These are phyloP conservation scores for Eulemur coronatus DNA, from an alignment of 2,797 vertebrate species.

Conservation along the genomic window DNA sequence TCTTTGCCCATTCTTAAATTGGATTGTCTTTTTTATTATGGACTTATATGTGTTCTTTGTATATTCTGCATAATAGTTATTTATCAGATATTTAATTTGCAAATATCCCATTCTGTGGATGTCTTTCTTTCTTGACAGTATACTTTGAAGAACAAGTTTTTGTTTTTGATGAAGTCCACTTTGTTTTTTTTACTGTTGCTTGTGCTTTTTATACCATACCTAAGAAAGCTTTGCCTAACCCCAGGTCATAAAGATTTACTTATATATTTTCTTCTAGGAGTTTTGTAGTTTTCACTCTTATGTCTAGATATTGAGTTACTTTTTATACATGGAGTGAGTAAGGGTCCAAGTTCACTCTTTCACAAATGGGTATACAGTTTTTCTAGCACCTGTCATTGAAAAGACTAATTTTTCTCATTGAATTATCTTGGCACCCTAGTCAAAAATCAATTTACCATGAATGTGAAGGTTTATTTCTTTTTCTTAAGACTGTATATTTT, in stretches of 20 bases:
- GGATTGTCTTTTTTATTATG: neutral
- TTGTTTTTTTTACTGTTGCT: neutral
- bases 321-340: neutral
- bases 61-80: neutral
- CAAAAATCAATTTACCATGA: neutral
- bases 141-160: neutral
- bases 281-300: neutral
- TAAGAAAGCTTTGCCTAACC: neutral
- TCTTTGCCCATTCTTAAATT: neutral
- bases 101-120: neutral
- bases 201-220: neutral
- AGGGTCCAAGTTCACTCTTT: neutral
- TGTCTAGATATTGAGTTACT: neutral
- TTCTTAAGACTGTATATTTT: neutral
- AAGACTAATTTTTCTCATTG: neutral
- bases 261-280: neutral
- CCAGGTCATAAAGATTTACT: neutral
- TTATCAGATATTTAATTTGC: neutral
- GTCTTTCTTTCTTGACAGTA: neutral
- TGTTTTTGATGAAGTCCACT: neutral
- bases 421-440: neutral
- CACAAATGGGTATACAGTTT: neutral
- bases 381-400: neutral
- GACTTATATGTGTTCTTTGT: neutral
- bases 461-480: neutral